Conservation (phyloP, 2,797 vertebrate species). For the Onychomys torridus region DNA sequence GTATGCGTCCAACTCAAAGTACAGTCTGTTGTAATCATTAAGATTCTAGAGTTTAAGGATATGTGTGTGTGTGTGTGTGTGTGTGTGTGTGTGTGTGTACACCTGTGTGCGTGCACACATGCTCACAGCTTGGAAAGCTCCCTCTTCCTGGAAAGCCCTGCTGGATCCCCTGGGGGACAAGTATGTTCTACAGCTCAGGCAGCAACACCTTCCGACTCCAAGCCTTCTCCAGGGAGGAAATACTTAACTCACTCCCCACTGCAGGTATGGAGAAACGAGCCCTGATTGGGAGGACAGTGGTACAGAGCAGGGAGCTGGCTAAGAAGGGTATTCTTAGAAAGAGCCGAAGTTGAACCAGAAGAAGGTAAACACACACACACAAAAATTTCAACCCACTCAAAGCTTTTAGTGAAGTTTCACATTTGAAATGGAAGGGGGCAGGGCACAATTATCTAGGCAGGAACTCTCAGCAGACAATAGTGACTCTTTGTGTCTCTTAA, state of each 20-base stretch:
- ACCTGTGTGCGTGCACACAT: neutral
- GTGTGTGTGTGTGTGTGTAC: neutral
- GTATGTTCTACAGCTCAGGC: neutral
- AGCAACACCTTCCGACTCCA: neutral
- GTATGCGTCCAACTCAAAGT: slow-evolving; percentile 39
- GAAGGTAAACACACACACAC: slow-evolving; percentile 62
- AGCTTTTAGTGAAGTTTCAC: slow-evolving; percentile 48
- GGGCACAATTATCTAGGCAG: slow-evolving; percentile 56
- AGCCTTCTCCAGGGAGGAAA: neutral
- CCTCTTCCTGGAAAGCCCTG: neutral
- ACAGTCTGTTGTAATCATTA: neutral
- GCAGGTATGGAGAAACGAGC: neutral
- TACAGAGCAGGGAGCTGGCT: neutral
- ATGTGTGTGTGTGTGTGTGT: neutral
- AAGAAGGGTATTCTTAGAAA: slow-evolving; percentile 17
- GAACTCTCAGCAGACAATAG: slow-evolving; percentile 31
- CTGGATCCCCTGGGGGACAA: neutral
- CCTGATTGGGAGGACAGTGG: neutral
- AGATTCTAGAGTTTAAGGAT: slow-evolving; percentile 12
- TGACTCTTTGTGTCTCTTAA: neutral
- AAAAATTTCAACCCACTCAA: slow-evolving; percentile 15
- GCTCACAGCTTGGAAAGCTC: neutral
- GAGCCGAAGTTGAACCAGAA: slow-evolving; percentile 74
- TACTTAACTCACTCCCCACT: neutral
- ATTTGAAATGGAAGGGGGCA: slow-evolving; percentile 41